Evolutionary conservation across 2,113 vertebrate genomes (phyloP), one percentile per base, ranked within the genome.

Genomic region (Mustelus asterias): DNA sequence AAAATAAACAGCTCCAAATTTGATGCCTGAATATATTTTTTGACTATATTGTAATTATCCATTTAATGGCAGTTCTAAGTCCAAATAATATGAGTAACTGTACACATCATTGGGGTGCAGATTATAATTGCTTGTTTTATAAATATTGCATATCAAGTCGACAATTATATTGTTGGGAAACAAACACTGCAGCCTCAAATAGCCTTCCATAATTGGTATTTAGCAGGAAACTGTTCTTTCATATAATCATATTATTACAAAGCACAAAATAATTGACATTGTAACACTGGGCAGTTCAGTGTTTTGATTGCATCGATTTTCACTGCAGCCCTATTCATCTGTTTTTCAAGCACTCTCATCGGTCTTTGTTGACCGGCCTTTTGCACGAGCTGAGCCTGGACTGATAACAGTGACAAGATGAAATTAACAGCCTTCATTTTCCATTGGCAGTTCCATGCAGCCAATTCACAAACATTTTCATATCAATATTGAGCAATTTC

Each of bases 401-500:
- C 97, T 97, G 98, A 98, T 98, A 98, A 98, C 98, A 97, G 97
- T 97, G 97, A 96, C 96, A 98, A 98, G 98, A 97, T 97, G 97
- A 97, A 98, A 98, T 98, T 98, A 97, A 97, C 97, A 97, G 97
- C 97, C 97, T 96, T 97, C 97, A 97, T 97, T 97, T 98, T 96
- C 97, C 97, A 97, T 97, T 98, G 97, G 97, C 96, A 96, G 97
- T 97, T 96, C 97, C 97, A 96, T 96, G 97, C 97, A 97, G 97
- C 97, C 98, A 97, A 98, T 98, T 98, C 98, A 97, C 97, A 98
- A 99, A 98, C 98, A 99, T 99, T 99, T 99, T 99, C 99, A 99
- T 99, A 99, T 99, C 99, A 99, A 99, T 99, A 99, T 99, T 98
- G 97, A 98, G 98, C 98, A 99, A 99, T 99, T 99, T 99, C 98